These are phyloP conservation scores for Pheosia tremula DNA, from an alignment of 2,888 invertebrate species.

Conservation along the genomic window DNA sequence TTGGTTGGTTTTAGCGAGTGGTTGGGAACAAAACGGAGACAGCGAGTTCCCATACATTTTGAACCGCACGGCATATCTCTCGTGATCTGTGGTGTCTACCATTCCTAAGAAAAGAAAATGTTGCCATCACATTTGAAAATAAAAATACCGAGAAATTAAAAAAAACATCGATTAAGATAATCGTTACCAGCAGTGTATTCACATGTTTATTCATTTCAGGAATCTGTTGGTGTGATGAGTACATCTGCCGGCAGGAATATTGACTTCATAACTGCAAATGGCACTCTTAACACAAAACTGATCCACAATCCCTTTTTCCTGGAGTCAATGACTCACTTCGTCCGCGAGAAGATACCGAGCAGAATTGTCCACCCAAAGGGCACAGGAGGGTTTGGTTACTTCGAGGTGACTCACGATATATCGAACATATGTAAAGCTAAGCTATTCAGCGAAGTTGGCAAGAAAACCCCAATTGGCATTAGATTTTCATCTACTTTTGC, in stretches of 20 bases:
- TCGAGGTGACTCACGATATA: conserved; percentile 93
- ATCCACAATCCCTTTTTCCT: conserved; percentile 90
- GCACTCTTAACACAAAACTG: conserved; percentile 90
- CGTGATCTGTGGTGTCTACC: no score
- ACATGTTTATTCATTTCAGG: conserved; percentile 51
- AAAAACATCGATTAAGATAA: no score
- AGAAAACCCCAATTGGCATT: conserved; percentile 89
- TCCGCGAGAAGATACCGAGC: conserved; percentile 94
- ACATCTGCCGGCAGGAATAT: conserved; percentile 76
- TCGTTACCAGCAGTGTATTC: neutral
- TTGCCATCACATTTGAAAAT: no score
- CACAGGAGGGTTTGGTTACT: conserved; percentile 92
- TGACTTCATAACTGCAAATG: conserved; percentile 85
- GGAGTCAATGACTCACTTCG: conserved; percentile 90
- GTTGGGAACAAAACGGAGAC: no score
- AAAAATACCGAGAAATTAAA: no score
- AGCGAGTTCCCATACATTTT: no score
- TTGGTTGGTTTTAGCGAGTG: no score
- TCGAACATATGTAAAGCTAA: conserved; percentile 89
- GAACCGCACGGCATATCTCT: no score
- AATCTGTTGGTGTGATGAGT: conserved; percentile 85
- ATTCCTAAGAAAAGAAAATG: no score
- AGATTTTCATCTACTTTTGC: conserved; percentile 92
- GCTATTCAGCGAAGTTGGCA: conserved; percentile 88
- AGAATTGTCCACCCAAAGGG: conserved; percentile 97